Conservation (phyloP, 1,140 invertebrate species). For the Ooceraea biroi region DNA sequence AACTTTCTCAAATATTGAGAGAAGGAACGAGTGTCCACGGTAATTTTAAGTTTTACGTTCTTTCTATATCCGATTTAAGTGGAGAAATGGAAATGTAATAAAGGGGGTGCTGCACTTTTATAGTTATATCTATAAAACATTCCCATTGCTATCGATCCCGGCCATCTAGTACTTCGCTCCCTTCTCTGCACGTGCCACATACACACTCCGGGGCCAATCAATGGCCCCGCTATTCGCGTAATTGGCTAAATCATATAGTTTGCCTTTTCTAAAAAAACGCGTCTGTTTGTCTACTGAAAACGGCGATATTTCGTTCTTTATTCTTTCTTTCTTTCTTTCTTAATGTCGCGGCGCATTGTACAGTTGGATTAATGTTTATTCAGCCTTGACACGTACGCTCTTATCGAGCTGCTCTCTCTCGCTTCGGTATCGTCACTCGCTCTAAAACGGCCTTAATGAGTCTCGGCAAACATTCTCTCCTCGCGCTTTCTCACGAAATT, state of each 20-base stretch:
- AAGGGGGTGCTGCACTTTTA: constrained; percentile 17
- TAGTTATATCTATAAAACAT: constrained; percentile 48
- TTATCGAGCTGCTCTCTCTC: constrained; percentile 59
- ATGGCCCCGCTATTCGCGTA: constrained; percentile 26
- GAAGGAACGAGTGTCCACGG: no score
- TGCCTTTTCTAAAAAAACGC: neutral
- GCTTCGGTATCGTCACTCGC: constrained; percentile 53
- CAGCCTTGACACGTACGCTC: constrained; percentile 70
- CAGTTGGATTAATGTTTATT: constrained; percentile 66
- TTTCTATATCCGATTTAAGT: neutral
- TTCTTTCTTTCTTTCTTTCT: constrained; percentile 20
- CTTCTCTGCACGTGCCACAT: neutral
- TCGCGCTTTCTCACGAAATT: constrained; percentile 64
- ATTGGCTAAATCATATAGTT: constrained; percentile 31
- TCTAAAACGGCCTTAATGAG: constrained; percentile 65
- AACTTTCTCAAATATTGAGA: no score
- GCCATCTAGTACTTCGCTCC: constrained; percentile 17
- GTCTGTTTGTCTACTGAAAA: constrained; percentile 18
- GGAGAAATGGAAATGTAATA: neutral
- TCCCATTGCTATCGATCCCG: constrained; percentile 45
- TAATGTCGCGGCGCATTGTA: constrained; percentile 34
- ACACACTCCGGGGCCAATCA: constrained; percentile 23
- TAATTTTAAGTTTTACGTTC: constrained; percentile 1
- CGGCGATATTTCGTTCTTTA: constrained; percentile 17
- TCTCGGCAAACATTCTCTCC: constrained; percentile 44